Evolutionary conservation across 2,888 invertebrate species (phyloP), one percentile per base, ranked within the genome.

Genomic region (Antheraea yamamai): DNA sequence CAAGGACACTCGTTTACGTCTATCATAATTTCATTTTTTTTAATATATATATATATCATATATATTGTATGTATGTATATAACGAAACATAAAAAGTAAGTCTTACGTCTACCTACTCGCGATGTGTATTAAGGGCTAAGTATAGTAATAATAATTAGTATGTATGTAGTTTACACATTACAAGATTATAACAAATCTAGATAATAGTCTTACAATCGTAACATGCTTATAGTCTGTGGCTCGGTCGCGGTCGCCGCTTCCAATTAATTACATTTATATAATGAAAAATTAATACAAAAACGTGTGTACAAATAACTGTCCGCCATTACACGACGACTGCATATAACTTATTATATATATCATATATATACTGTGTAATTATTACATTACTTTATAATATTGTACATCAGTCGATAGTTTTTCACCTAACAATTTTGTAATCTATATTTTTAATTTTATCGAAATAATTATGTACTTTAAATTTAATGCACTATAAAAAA

Each of bases 371-470:
- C 39, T 39, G 30, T 68, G 91, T 94, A 93, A 94, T 90, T 94
- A 92, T 39, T 92, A 88, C 88, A 92, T 94, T 94, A 94, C 87
- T 89, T 93, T 93, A 84, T 78, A 91, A 91, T 92, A 94, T 95
- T 94, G 94, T 95, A 95, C 94, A 94, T 95, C 94, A 95, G 94
- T 95, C 94, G 92, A 93, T 90, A 66, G 91, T 89, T 87, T 89
- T 87, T 91, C 92, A 92, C 93, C 94, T 94, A 94, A 94, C 90
- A 92, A 92, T 93, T 93, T 94, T 94, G 93, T 94, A 90, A 87
- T 92, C 93, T 95, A 94, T 91, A 92, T 61, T 61, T 55, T 16
- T 55, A 55, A 61, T 92, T 88, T 84, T 80, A 91, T 91, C 90
- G 90, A 93, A 70, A 66, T 89, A 92, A 90, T 92, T 92, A 94